Conservation (phyloP, 2,113 vertebrate species). For the Ptychochromis oligacanthus region DNA sequence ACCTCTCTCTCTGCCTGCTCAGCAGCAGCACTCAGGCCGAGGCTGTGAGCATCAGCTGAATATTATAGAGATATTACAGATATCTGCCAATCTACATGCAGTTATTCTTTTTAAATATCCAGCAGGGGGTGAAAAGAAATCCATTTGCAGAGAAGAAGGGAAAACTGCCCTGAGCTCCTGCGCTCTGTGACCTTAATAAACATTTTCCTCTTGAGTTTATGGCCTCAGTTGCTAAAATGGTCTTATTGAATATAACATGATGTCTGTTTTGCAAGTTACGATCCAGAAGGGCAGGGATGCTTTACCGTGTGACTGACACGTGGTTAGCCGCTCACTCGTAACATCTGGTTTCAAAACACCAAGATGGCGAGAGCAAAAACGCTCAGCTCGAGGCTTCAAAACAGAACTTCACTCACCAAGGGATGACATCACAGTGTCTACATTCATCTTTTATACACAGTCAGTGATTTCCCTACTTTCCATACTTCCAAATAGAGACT, state of each 20-base stretch:
- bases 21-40: neutral
- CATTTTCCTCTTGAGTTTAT: rapidly evolving
- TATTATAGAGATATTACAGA: too few relatives aligned
- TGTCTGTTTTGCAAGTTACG: neutral
- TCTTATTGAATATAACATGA: neutral
- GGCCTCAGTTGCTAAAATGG: neutral
- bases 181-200: neutral
- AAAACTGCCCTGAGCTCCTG: neutral
- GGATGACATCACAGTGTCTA: rapidly evolving
- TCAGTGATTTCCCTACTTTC: neutral
- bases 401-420: too few relatives aligned
- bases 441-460: neutral
- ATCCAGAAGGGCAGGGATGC: neutral
- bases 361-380: neutral
- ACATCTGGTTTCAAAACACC: neutral
- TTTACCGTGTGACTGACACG: neutral
- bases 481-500: rapidly evolving
- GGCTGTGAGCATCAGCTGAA: neutral
- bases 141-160: neutral
- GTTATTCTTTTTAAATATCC: neutral
- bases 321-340: neutral
- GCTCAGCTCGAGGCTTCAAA: too few relatives aligned
- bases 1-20: neutral
- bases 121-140: neutral
- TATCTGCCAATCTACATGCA: neutral